Percentiles rank a stretch among this genome's conserved stretches.
Conservation (phyloP, 2,888 invertebrate genomes). For the Physocephala rufipes region DNA sequence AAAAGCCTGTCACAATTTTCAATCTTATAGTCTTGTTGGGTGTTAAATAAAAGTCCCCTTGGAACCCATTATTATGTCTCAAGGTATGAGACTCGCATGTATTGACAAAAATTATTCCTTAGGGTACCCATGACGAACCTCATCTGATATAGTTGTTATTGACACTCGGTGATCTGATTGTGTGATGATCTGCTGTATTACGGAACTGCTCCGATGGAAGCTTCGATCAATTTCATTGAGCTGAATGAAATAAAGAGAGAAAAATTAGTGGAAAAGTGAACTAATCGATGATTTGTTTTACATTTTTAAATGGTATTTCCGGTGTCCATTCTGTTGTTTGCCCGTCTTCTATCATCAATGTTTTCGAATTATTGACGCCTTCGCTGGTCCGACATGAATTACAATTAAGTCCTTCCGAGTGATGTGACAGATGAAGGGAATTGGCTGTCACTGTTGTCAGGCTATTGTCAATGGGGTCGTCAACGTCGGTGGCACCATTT, state of each 20-base stretch:
- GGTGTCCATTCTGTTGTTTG: constrained; percentile 87
- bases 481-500: constrained; percentile 29
- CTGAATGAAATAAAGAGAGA: constrained; percentile 47
- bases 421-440: constrained; percentile 49
- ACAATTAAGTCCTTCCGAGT: constrained; percentile 49
- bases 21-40: too few relatives aligned
- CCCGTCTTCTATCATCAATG: constrained; percentile 76
- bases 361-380: constrained; percentile 63
- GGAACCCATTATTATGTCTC: too few relatives aligned
- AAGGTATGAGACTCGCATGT: too few relatives aligned
- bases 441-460: constrained; percentile 51
- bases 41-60: too few relatives aligned
- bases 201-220: constrained; percentile 61
- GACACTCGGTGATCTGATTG: constrained; percentile 61
- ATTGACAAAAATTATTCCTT: too few relatives aligned
- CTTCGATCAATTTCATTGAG: constrained; percentile 62
- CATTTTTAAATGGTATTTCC: constrained; percentile 92
- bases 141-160: constrained; percentile 61
- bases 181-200: constrained; percentile 56
- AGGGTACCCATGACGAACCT: constrained; percentile 50
- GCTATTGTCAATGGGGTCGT: constrained; percentile 12
- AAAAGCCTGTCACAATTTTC: too few relatives aligned
- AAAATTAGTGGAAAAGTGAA: too few relatives aligned
- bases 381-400: constrained; percentile 50
- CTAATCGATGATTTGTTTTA: constrained; percentile 59